A percentile compares a stretch with the other conserved stretches of the same genome.
Evolutionary conservation across 2,113 vertebrate genomes (phyloP).

Genomic region (Mus spicilegus): DNA sequence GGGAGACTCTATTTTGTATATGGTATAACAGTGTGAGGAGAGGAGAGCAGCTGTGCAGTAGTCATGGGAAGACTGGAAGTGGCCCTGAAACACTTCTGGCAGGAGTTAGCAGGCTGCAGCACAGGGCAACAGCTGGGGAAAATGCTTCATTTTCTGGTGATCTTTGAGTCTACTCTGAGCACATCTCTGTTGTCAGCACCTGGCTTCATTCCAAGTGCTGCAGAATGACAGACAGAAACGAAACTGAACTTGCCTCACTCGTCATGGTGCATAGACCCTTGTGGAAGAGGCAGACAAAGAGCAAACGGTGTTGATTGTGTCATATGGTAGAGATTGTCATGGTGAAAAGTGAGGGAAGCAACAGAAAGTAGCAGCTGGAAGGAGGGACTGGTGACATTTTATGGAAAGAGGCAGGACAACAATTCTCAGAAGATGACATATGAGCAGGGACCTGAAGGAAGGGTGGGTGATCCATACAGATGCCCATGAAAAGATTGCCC

Average conservation of each 20-base stretch:
- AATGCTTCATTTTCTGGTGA: not conserved
- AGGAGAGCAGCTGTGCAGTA: not conserved
- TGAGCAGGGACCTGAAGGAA: conserved; percentile 44
- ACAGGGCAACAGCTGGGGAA: not conserved
- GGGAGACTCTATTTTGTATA: not conserved
- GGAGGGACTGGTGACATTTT: not conserved
- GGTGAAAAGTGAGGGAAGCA: not conserved
- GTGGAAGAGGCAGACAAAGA: not conserved
- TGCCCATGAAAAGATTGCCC: conserved; percentile 40
- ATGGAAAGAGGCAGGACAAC: not conserved
- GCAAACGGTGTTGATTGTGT: not conserved
- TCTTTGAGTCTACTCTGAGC: not conserved
- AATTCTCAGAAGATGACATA: conserved; percentile 43
- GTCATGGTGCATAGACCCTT: not conserved
- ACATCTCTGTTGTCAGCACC: not conserved
- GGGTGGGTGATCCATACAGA: conserved; percentile 20
- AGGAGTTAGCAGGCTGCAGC: not conserved
- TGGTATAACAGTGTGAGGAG: not conserved
- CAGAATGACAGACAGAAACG: not conserved
- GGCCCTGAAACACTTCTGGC: not conserved
- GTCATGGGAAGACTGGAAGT: not conserved
- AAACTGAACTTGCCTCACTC: not conserved
- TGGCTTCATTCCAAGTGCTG: not conserved
- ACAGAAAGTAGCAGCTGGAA: not conserved
- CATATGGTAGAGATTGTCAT: not conserved